Conservation (phyloP, 2,113 vertebrate genomes). For the Trochalopteron elliotii region DNA sequence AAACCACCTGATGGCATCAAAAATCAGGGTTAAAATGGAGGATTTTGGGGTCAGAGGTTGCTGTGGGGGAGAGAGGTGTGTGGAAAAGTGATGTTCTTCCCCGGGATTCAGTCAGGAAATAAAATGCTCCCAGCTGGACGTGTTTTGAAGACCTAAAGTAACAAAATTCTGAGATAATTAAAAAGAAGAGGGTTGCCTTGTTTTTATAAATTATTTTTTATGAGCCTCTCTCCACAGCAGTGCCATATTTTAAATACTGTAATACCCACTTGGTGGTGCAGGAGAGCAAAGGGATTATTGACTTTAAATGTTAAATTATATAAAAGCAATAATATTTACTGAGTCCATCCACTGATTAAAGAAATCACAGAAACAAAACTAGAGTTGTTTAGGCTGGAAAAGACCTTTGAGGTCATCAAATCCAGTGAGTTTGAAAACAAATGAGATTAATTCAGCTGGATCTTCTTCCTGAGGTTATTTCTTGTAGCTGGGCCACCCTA, state of each 20-base stretch:
- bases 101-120: neutral
- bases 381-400: neutral
- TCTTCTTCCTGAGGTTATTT: neutral
- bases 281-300: neutral
- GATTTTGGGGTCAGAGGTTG: neutral
- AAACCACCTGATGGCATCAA: accelerated
- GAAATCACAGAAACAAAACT: neutral
- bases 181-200: neutral
- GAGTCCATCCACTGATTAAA: neutral
- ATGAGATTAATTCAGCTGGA: accelerated
- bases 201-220: neutral
- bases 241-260: neutral
- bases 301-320: neutral
- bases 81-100: neutral
- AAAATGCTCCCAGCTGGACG: neutral
- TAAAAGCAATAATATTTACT: neutral
- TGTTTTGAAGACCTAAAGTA: neutral
- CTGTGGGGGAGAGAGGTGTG: neutral
- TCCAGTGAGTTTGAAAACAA: neutral
- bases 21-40: neutral
- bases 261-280: neutral
- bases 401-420: neutral
- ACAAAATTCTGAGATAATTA: neutral
- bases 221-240: neutral
- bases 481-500: neutral